A percentile compares a stretch with the other conserved stretches of the same genome.
phyloP scores from a whole-genome alignment of 2,888 invertebrate genomes.

The Nipponacmea schrenckii region DNA sequence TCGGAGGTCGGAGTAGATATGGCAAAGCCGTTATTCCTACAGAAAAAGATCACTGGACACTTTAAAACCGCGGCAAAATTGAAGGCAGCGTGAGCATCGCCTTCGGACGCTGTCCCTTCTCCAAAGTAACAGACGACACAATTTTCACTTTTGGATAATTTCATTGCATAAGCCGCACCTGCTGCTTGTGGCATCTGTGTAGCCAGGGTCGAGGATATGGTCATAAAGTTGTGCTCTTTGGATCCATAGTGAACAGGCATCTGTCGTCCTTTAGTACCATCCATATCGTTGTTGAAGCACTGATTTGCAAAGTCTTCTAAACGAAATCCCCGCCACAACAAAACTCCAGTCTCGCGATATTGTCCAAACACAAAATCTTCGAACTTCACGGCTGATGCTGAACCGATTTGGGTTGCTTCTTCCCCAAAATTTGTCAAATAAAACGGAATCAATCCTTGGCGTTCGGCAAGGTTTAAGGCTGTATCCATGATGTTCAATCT shows the following conservation, averaged over 20 bases:
- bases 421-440: conserved; percentile 99
- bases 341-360: conserved; percentile 92
- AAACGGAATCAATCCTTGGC: conserved; percentile 96
- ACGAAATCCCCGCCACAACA: conserved; percentile 90
- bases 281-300: conserved; percentile 92
- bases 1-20: conserved; percentile 94
- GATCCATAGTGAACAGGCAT: conserved; percentile 99
- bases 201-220: conserved; percentile 93
- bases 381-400: conserved; percentile 86
- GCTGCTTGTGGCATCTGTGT: conserved; percentile 93
- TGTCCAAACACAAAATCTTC: conserved; percentile 94
- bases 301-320: conserved; percentile 91
- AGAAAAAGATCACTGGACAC: conserved; percentile 94
- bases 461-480: conserved; percentile 94
- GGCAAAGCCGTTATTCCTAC: conserved; percentile 98
- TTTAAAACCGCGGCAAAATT: conserved; percentile 97
- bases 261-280: conserved; percentile 88
- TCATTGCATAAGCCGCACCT: conserved; percentile 94
- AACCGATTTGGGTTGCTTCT: conserved; percentile 94
- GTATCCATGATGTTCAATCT: conserved; percentile 91
- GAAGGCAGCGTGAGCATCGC: conserved; percentile 97
- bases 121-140: conserved; percentile 70
- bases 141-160: conserved; percentile 78
- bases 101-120: conserved; percentile 95
- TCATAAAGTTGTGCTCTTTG: conserved; percentile 85